Base-by-base conservation (phyloP, 2,888 invertebrate species). In the Andrena bucephala region DNA sequence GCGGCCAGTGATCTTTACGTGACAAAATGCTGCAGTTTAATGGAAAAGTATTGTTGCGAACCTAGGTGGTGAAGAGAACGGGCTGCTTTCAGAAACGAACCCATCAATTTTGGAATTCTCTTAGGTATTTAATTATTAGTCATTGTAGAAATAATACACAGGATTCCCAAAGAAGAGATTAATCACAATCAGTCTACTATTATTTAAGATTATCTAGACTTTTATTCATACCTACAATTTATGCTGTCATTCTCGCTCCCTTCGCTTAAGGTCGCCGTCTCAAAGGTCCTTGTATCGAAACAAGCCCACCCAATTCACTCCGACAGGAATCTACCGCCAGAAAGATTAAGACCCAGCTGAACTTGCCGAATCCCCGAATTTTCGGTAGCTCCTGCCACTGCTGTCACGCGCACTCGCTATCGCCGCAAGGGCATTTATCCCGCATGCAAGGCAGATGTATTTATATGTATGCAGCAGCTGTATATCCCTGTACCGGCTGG, bases 381-480 rank as follows among this genome's bases (percentile, higher is more conserved):
- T 68, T 65, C 60, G 36, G n/a, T 65, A 24, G 69, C 73, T 81
- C 52, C 69, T 60, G 72, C 82, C 67, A 71, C 63, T 60, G 70
- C 69, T 60, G 72, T 83, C 72, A 57, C 81, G 73, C 59, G 83
- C 77, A 54, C 10, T 62, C 48, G 60, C 57, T 79, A 76, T 83
- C 75, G 27, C 75, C 50, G 57, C 36, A n/a, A 4, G 27, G 33
- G 72, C 75, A 69, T 84, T 69, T 83, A 72, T 83, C 57, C 70
- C 2, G 59, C 27, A 71, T 33, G 54, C 72, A 24, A 20, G 33
- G n/a, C 13, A 5, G 48, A 54, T 62, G 42, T 77, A 77, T 84
- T 77, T 84, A 77, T 81, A 69, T 71, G 69, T 81, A 69, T 71
- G 72, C 79, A 67, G 73, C 67, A 74, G 62, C 27, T 36, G 36